A percentile compares a stretch with the other conserved stretches of the same genome.
These are phyloP conservation scores for Bagarius yarrelli DNA, from an alignment of 2,113 vertebrate genomes.

Conservation along the genomic window DNA sequence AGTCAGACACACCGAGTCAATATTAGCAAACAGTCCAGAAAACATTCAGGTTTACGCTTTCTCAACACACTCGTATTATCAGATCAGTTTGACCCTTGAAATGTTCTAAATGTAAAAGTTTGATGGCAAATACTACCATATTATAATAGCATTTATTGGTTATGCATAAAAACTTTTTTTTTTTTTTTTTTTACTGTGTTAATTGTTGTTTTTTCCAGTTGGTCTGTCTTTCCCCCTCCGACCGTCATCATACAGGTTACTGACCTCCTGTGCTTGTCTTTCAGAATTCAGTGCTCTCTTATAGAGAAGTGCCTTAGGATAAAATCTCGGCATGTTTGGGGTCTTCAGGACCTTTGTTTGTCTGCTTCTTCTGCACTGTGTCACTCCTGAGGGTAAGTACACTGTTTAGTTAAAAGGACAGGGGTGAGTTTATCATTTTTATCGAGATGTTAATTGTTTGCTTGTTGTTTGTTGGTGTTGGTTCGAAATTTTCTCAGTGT, in stretches of 20 bases:
- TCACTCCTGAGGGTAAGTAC: conserved; percentile 63
- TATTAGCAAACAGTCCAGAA: conserved; percentile 41
- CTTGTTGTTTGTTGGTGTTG: not conserved
- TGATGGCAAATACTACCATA: not conserved
- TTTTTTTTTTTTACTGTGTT: not conserved
- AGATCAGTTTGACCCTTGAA: not conserved
- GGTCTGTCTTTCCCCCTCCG: conserved; percentile 31
- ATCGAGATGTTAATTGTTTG: not conserved
- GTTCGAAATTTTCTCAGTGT: not conserved
- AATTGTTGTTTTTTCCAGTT: conserved; percentile 10
- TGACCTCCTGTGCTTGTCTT: conserved; percentile 48
- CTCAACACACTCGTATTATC: conserved; percentile 21
- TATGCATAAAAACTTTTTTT: not conserved
- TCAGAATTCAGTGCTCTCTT: conserved; percentile 33
- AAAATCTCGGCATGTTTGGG: conserved; percentile 57
- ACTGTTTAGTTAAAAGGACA: not conserved
- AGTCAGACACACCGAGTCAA: conserved; percentile 43
- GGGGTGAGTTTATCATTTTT: not conserved
- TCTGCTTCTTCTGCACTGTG: conserved; percentile 55
- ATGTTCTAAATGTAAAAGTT: not conserved
- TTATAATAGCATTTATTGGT: not conserved
- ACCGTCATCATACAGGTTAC: conserved; percentile 54
- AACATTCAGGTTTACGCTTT: not conserved
- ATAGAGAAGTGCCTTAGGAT: conserved; percentile 29
- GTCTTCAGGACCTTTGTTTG: conserved; percentile 48